Conservation (phyloP, 2,113 vertebrate genomes). For the Asarcornis scutulata region DNA sequence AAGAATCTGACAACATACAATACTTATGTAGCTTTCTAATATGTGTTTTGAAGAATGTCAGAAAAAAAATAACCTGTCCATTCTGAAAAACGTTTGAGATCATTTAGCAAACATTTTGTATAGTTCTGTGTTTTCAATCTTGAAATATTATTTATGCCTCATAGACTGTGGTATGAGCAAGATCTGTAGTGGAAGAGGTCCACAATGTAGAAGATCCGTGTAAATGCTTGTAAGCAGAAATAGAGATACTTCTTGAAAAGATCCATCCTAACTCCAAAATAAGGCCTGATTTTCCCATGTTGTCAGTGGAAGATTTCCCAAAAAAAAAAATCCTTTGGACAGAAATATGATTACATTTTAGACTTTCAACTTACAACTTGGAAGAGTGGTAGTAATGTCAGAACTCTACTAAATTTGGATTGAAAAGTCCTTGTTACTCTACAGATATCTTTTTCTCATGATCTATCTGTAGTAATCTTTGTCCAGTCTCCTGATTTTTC, state of each 20-base stretch:
- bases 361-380: background rate
- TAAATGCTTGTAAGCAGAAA: background rate
- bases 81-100: background rate
- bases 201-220: background rate
- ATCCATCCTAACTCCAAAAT: background rate
- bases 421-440: background rate
- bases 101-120: background rate
- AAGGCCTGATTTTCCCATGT: background rate
- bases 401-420: background rate
- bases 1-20: background rate
- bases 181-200: background rate
- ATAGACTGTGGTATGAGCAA: background rate
- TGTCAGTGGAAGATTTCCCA: background rate
- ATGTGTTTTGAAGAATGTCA: background rate
- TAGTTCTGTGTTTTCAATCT: background rate
- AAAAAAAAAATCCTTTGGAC: background rate
- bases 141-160: background rate
- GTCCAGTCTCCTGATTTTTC: background rate
- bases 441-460: background rate
- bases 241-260: background rate
- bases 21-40: background rate
- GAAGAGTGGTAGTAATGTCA: background rate
- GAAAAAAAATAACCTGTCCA: background rate
- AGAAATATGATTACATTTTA: background rate
- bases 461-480: background rate